Base-by-base conservation (phyloP, 2,797 vertebrate species). In the Chaenodraco wilsoni region DNA sequence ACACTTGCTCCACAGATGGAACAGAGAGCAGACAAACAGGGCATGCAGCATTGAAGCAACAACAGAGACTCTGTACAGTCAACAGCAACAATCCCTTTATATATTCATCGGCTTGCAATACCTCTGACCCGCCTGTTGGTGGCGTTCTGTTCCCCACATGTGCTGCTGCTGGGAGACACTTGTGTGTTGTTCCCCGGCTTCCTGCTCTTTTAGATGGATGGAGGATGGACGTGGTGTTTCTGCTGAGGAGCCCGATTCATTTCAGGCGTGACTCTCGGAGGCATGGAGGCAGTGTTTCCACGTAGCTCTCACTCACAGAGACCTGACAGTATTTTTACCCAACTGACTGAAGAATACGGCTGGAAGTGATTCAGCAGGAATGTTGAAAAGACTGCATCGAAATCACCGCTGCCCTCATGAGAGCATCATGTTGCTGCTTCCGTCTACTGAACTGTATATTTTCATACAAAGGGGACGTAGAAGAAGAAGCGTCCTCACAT, bases 41-140 rank as follows among this genome's bases (percentile, higher is more conserved):
- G 85, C 85, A 88, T 81, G 81, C 87, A 82, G 80, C 84, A 76
- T 84, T 74, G 82, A 77, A 87, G 84, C 82, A 82, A 85, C 87
- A 83, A 78, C 84, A 76, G 64, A 80, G 76, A 87, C 89, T 87
- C 82, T 91, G 91, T 89, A 90, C 88, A 92, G 89, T 93, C 87
- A 83, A 90, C 91, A 87, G 94, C 94, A 94, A 93, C 87, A 75
- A 93, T 94, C 94, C 94, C 94, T 95, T 95, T 95, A 95, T 92
- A 89, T 87, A 82, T 82, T 81, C 90, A 92, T 92, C 85, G 84
- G 91, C 92, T 94, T 94, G 92, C 93, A 92, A 93, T 95, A 94
- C 93, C 94, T 94, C 92, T 74, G 58, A 79, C 69, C 86, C 76
- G 56, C 89, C 84, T 72, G 79, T 67, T 57, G 84, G 83, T 73